Evolutionary conservation across 2,113 vertebrate species (phyloP).

Genomic region (Colaptes auratus): DNA sequence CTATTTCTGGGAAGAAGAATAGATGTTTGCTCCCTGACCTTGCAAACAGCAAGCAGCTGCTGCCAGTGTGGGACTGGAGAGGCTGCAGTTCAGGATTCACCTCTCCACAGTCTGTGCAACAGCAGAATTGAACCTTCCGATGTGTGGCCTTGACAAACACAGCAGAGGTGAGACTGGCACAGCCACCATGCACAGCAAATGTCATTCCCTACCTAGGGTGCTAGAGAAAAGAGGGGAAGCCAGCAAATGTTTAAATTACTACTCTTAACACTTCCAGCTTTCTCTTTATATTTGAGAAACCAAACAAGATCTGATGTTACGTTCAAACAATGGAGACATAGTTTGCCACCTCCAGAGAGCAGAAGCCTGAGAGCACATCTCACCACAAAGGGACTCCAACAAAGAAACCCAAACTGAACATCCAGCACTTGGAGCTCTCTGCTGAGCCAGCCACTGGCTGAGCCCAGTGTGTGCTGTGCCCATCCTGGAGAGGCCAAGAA

Average conservation of each 20-base stretch:
- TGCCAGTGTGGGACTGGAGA: neutral
- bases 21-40: neutral
- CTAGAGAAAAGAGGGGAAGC: neutral
- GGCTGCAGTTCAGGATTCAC: neutral
- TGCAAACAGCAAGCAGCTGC: neutral
- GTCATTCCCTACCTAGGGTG: neutral
- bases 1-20: neutral
- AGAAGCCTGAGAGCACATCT: neutral
- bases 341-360: neutral
- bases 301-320: neutral
- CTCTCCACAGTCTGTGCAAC: neutral
- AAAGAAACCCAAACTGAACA: neutral
- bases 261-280: neutral
- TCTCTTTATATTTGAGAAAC: neutral
- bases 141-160: neutral
- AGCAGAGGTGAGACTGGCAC: neutral
- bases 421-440: neutral
- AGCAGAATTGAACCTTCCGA: neutral
- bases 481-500: neutral
- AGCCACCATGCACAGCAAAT: neutral
- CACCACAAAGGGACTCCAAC: accelerated
- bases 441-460: neutral
- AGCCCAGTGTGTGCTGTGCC: accelerated
- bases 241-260: neutral
- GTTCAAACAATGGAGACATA: neutral